These are phyloP conservation scores for Meriones unguiculatus DNA, from an alignment of 2,113 vertebrate genomes.

Conservation along the genomic window DNA sequence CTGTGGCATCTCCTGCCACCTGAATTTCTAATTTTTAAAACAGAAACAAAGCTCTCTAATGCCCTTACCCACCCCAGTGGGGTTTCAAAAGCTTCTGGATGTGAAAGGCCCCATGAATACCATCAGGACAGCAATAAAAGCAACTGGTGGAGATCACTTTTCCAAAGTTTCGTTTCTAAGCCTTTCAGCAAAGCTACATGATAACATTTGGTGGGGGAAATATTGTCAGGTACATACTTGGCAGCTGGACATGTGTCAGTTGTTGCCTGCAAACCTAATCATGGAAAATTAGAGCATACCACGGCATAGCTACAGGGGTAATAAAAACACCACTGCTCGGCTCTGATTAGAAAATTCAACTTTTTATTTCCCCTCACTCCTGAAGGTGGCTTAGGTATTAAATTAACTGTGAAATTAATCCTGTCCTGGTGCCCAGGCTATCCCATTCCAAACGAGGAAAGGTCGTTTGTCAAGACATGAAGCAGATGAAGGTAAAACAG, in stretches of 20 bases:
- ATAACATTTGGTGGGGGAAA: constrained; percentile 72
- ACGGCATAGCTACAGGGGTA: constrained; percentile 62
- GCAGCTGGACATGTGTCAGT: constrained; percentile 83
- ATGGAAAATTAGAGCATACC: constrained; percentile 79
- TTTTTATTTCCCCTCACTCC: constrained; percentile 72
- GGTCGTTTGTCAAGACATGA: constrained; percentile 84
- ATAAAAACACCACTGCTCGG: constrained; percentile 62
- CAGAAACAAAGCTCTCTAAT: constrained; percentile 65
- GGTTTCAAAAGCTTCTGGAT: constrained; percentile 65
- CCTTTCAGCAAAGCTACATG: constrained; percentile 79
- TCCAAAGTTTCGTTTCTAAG: constrained; percentile 70
- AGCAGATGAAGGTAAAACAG: constrained; percentile 81
- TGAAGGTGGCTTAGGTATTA: constrained; percentile 68
- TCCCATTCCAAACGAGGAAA: constrained; percentile 82
- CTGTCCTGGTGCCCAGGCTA: constrained; percentile 74
- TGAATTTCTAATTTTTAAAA: constrained; percentile 62
- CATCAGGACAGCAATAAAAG: constrained; percentile 59
- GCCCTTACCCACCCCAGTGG: constrained; percentile 7
- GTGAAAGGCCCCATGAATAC: constrained; percentile 41
- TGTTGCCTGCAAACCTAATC: constrained; percentile 85
- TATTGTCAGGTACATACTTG: constrained; percentile 80
- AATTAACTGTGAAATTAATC: constrained; percentile 80
- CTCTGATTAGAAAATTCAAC: constrained; percentile 75
- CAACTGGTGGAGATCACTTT: constrained; percentile 66
- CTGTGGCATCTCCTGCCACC: constrained; percentile 56